phyloP scores from a whole-genome alignment of 2,888 invertebrate genomes.

The Scaptomyza caliginosa region DNA sequence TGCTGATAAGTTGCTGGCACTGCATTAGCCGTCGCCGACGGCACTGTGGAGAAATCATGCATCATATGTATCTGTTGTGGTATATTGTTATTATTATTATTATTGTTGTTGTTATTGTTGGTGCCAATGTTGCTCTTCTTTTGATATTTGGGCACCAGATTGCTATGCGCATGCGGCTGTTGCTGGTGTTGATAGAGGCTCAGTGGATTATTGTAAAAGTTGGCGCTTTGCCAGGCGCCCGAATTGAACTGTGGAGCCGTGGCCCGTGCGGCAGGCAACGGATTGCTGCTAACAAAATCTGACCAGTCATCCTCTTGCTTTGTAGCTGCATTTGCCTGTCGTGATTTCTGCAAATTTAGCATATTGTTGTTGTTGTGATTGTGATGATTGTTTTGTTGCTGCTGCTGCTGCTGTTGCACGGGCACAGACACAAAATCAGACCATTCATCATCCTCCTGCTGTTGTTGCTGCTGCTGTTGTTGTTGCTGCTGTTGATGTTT shows the following conservation, averaged over 20 bases:
- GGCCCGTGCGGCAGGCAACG: slow-evolving; percentile 52
- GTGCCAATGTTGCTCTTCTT: slow-evolving; percentile 41
- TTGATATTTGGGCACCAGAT: slow-evolving; percentile 65
- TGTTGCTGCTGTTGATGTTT: slow-evolving; percentile 22
- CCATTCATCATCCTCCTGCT: slow-evolving; percentile 85
- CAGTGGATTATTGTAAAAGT: slow-evolving; percentile 82
- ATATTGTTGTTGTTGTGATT: slow-evolving; percentile 58
- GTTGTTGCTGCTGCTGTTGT: slow-evolving; percentile 27
- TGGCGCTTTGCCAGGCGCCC: slow-evolving; percentile 83
- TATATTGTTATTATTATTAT: slow-evolving; percentile 58
- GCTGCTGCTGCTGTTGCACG: slow-evolving; percentile 36
- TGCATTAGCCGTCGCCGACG: slow-evolving; percentile 24
- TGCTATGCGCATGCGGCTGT: slow-evolving; percentile 60
- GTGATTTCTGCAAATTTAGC: slow-evolving; percentile 22
- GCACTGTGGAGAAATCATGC: slow-evolving; percentile 82
- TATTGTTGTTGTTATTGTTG: slow-evolving; percentile 29
- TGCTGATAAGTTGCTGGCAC: slow-evolving; percentile 54
- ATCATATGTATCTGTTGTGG: slow-evolving; percentile 82
- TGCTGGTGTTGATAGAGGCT: slow-evolving; percentile 81
- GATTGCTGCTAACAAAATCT: slow-evolving; percentile 85
- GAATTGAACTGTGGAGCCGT: slow-evolving; percentile 81
- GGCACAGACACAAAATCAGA: slow-evolving; percentile 85
- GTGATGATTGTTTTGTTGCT: slow-evolving; percentile 24
- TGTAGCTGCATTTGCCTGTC: slow-evolving; percentile 7
- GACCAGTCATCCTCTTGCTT: slow-evolving; percentile 85